Evolutionary conservation across 2,113 vertebrate species (phyloP), one percentile per base, ranked within the genome.

Genomic region (Tonatia bakeri): DNA sequence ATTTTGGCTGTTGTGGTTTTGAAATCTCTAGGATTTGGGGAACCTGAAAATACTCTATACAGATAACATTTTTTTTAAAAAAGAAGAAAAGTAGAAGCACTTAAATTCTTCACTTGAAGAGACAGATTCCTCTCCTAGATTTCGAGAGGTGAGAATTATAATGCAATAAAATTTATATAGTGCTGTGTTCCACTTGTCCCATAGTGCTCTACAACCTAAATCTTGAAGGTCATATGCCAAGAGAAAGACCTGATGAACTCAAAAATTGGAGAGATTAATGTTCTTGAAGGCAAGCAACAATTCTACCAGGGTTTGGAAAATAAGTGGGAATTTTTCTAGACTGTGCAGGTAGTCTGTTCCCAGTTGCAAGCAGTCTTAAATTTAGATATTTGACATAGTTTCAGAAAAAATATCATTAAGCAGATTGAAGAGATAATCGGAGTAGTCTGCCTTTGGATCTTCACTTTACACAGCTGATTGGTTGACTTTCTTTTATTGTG

Each of bases 11-110:
- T 96, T 98, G 65, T 94, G 97, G 73, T 97, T 93, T 97, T 96
- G 97, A 97, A 97, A 96, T 97, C 89, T 94, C 93, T 94, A 97
- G 97, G 93, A 45, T 94, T 96, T 96, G 95, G 97, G 88, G 75
- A 95, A 65, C 87, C 20, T 65, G 92, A 96, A 65, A 91, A 89
- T 92, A 95, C 64, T 98, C 89, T 98, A 81, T 95, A 97, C 91
- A 96, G 93, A 90, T 98, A 96, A 97, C 65, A 61, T 72, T 97
- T 97, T 93, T 94, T 87, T 64, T 3, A 87, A 50, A 81, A 96
- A 91, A 89, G 92, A 97, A 96, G 96, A 81, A 87, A 97, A 97
- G 54, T 92, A 97, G 84, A 97, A 85, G 77, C 97, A 94, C 70
- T 96, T 96, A 95, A 95, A 76, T 96, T 96, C 84, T 95, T 36